Percentiles rank a stretch among this genome's conserved stretches.
phyloP scores from a whole-genome alignment of 2,113 vertebrate genomes.

The human (Homo sapiens) region GRCh38 chr14:37232501-37233000 shows the following conservation, averaged over 20 bases:
- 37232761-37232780: background rate
- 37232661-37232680: background rate
- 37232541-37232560: background rate
- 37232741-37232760: background rate
- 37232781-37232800: background rate
- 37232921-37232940: background rate
- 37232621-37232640: too few species aligned
- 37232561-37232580: background rate
- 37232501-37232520: background rate
- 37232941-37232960: background rate
- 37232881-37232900: background rate
- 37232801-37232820: conserved; percentile 20
- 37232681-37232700: background rate
- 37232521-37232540: background rate
- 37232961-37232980: background rate
- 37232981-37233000: background rate
- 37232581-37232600: background rate
- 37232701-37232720: background rate
- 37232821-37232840: background rate
- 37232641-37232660: background rate
- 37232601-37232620: too few species aligned
- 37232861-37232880: background rate
- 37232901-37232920: background rate
- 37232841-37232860: background rate
- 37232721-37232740: background rate